These are phyloP conservation scores for Corydoras sp. DNA, from an alignment of 2,113 vertebrate genomes.

Conservation along the genomic window DNA sequence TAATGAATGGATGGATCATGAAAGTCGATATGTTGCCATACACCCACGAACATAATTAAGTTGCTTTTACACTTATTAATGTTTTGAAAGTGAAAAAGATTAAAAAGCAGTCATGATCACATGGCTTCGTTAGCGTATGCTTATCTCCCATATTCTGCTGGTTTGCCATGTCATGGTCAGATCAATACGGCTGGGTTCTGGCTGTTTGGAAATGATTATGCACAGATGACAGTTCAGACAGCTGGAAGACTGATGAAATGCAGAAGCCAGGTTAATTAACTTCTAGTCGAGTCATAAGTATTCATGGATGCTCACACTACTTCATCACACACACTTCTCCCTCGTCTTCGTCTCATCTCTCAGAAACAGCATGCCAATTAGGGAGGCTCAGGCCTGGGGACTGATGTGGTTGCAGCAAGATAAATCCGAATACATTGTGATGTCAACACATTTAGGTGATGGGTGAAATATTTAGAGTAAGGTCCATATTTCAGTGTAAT, in stretches of 20 bases:
- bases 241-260: slow-evolving; percentile 56
- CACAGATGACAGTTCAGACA: slow-evolving; percentile 58
- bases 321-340: slow-evolving; percentile 17
- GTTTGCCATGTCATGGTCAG: slow-evolving; percentile 48
- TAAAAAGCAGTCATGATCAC: no score
- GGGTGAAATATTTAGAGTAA: background rate
- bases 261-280: slow-evolving; percentile 61
- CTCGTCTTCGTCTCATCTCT: slow-evolving; percentile 17
- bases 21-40: no score
- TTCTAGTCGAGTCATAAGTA: slow-evolving; percentile 55
- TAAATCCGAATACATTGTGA: background rate
- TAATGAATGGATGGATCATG: no score
- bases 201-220: slow-evolving; percentile 53
- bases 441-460: background rate
- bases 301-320: slow-evolving; percentile 42
- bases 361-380: slow-evolving; percentile 13
- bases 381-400: background rate
- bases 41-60: no score
- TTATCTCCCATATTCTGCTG: slow-evolving; percentile 38
- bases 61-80: no score
- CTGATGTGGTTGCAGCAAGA: background rate
- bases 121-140: background rate
- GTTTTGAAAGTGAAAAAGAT: no score
- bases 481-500: no score
- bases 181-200: slow-evolving; percentile 60